Conservation (phyloP, 2,113 vertebrate genomes). For the Gallinago jamesoni region DNA sequence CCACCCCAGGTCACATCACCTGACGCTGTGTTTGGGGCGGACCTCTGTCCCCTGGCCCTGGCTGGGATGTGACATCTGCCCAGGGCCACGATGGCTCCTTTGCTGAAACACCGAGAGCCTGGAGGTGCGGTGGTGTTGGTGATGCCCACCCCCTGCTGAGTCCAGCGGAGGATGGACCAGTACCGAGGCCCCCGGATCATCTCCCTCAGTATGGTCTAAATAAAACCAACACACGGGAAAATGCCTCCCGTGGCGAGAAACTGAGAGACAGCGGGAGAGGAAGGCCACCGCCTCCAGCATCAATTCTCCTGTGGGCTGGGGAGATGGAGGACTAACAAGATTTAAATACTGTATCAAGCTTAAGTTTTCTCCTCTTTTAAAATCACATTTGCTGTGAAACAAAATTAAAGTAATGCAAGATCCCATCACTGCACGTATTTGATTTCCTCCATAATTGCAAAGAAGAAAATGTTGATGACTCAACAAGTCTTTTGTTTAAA, state of each 20-base stretch:
- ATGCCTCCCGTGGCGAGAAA: neutral
- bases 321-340: constrained; percentile 35
- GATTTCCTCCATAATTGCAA: constrained; percentile 21
- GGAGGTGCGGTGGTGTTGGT: rapidly evolving
- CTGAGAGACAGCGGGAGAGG: neutral
- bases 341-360: constrained; percentile 17
- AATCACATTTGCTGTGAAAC: constrained; percentile 7
- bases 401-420: neutral
- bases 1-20: too few species aligned
- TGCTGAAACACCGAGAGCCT: neutral
- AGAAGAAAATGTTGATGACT: constrained; percentile 38
- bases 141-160: neutral
- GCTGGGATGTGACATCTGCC: neutral
- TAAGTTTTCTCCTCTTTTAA: constrained; percentile 19
- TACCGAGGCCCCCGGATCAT: neutral
- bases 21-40: neutral
- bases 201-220: neutral
- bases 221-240: neutral
- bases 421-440: neutral
- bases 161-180: rapidly evolving
- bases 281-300: neutral
- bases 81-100: rapidly evolving
- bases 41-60: neutral
- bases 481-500: constrained; percentile 13
- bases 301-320: neutral